Conservation (phyloP, 2,888 invertebrate genomes). For the Plebejus melissa region DNA sequence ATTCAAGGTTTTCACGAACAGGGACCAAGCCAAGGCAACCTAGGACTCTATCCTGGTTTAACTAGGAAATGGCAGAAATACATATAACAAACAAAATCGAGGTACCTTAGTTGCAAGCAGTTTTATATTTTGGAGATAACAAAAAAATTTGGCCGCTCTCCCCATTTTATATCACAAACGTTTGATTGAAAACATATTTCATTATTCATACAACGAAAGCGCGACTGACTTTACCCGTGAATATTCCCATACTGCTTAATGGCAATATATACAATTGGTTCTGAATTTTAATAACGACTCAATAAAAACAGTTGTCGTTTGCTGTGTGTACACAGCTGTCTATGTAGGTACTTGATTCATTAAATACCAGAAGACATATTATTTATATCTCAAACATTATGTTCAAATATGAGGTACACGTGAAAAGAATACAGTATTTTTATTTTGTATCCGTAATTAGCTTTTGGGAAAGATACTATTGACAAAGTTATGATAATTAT, state of each 20-base stretch:
- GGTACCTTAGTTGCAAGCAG: conserved; percentile 7
- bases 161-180: conserved; percentile 11
- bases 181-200: background rate
- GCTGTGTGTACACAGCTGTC: conserved; percentile 41
- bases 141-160: background rate
- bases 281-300: conserved; percentile 34
- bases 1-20: too few relatives aligned
- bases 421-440: background rate
- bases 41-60: too few relatives aligned
- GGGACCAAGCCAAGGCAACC: too few relatives aligned
- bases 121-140: conserved; percentile 4
- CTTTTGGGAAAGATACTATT: too few relatives aligned
- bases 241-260: conserved; percentile 35
- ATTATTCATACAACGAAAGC: conserved; percentile 8
- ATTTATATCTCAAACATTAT: background rate
- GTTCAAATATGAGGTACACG: background rate
- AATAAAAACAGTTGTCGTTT: conserved; percentile 36
- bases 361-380: background rate
- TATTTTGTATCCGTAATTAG: too few relatives aligned
- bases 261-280: conserved; percentile 13
- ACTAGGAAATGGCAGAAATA: background rate
- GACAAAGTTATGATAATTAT: too few relatives aligned
- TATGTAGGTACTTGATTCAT: background rate
- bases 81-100: background rate
- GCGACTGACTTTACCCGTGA: conserved; percentile 37